Percentiles rank a stretch among this genome's conserved stretches.
phyloP scores from a whole-genome alignment of 1,140 invertebrate species.

The Varroa destructor region DNA sequence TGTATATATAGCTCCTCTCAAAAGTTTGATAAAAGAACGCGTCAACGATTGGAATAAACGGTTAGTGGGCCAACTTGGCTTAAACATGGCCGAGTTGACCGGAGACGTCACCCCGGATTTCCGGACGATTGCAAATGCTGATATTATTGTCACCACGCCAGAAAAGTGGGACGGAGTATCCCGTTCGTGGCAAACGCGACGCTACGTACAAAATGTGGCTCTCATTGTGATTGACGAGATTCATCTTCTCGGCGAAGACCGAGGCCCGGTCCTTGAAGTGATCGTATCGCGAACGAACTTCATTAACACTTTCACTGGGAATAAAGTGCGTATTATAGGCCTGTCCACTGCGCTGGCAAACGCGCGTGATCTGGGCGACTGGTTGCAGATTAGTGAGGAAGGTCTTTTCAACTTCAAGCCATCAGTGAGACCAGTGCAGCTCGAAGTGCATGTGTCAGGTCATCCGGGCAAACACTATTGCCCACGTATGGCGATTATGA shows the following conservation, averaged over 20 bases:
- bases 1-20: slow-evolving; percentile 96
- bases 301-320: slow-evolving; percentile 68
- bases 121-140: slow-evolving; percentile 61
- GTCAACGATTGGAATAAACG: slow-evolving; percentile 91
- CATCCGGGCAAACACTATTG: slow-evolving; percentile 96
- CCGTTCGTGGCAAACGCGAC: slow-evolving; percentile 87
- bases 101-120: slow-evolving; percentile 89
- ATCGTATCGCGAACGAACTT: slow-evolving; percentile 68
- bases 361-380: slow-evolving; percentile 87
- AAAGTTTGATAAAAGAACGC: slow-evolving; percentile 88
- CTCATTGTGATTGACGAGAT: slow-evolving; percentile 97
- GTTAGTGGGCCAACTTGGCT: slow-evolving; percentile 57
- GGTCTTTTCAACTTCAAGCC: slow-evolving; percentile 96
- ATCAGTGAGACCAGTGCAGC: slow-evolving; percentile 86
- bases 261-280: slow-evolving; percentile 54
- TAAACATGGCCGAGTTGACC: slow-evolving; percentile 84
- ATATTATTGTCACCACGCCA: slow-evolving; percentile 93
- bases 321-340: slow-evolving; percentile 68
- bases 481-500: slow-evolving; percentile 98
- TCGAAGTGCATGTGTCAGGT: slow-evolving; percentile 85
- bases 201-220: slow-evolving; percentile 79
- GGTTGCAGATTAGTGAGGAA: slow-evolving; percentile 71
- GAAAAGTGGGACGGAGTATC: slow-evolving; percentile 99
- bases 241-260: slow-evolving; percentile 68
- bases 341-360: slow-evolving; percentile 95